Evolutionary conservation across 2,888 invertebrate species (phyloP), one percentile per base, ranked within the genome.

Genomic region (Alloscopus bannaensis): DNA sequence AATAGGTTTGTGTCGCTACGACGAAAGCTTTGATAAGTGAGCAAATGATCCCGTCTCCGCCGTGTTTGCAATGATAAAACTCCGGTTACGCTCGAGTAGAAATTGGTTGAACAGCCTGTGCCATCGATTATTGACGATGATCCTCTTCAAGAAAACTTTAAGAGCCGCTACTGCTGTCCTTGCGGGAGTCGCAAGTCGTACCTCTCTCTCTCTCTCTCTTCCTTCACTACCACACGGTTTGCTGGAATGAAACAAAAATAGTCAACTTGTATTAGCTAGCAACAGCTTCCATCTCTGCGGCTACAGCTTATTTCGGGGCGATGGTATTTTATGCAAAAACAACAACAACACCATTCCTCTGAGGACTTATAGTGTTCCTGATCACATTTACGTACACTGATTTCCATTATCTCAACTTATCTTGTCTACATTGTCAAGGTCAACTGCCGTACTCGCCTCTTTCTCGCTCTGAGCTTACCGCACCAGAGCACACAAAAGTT

Each of bases 101-200:
- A n/a, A n/a, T n/a, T n/a, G n/a, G n/a, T n/a, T n/a, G n/a, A n/a
- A n/a, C n/a, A n/a, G n/a, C n/a, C n/a, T n/a, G n/a, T n/a, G n/a
- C n/a, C n/a, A n/a, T n/a, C n/a, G n/a, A n/a, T n/a, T n/a, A n/a
- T n/a, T n/a, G n/a, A n/a, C n/a, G n/a, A n/a, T n/a, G n/a, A n/a
- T n/a, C n/a, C n/a, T n/a, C n/a, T n/a, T n/a, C n/a, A n/a, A n/a
- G n/a, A n/a, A n/a, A n/a, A 50, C 36, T 13, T 36, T 36, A 13
- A 36, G 36, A 36, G 36, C 13, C 13, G 60, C 45, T 20, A 18
- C 47, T 26, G 24, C 20, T 26, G 45, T 64, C 64, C 72, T 72
- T 72, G 73, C 73, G 73, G 57, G 40, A n/a, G 29, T 72, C 73
- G 65, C 65, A 65, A 65, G 57, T 57, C 45, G 73, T 57, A 70